phyloP scores from a whole-genome alignment of 1,140 invertebrate species.

The Melipona quadrifasciata region DNA sequence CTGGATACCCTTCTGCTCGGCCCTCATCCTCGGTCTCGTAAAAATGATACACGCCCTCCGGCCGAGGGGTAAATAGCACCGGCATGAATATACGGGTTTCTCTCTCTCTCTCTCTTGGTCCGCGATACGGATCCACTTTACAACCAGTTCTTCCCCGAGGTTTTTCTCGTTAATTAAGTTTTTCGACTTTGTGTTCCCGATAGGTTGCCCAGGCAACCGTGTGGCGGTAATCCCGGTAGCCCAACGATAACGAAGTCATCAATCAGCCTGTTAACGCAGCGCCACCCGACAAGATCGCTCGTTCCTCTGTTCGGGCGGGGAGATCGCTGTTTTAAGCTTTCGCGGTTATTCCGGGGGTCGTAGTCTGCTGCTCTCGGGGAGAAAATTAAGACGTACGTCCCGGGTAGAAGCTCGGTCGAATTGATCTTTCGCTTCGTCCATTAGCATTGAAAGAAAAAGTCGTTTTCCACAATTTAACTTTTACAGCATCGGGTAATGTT shows the following conservation, averaged over 20 bases:
- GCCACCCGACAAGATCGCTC: too few relatives aligned
- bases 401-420: neutral
- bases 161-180: constrained; percentile 39
- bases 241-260: constrained; percentile 18
- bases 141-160: constrained; percentile 9
- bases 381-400: neutral
- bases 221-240: neutral
- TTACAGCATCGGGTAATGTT: too few relatives aligned
- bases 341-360: neutral
- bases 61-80: constrained; percentile 59
- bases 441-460: neutral
- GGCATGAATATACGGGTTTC: constrained; percentile 38
- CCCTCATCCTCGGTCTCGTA: constrained; percentile 36
- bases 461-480: too few relatives aligned
- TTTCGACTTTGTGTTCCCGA: neutral
- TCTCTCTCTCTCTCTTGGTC: neutral
- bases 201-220: neutral
- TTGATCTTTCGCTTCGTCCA: neutral
- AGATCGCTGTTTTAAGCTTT: neutral
- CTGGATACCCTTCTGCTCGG: neutral
- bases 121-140: constrained; percentile 20
- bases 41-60: constrained; percentile 60
- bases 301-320: neutral
- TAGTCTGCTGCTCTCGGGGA: neutral
- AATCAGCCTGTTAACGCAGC: neutral